These are phyloP conservation scores for Argyresthia goedartella DNA, from an alignment of 2,888 invertebrate genomes.

Conservation along the genomic window DNA sequence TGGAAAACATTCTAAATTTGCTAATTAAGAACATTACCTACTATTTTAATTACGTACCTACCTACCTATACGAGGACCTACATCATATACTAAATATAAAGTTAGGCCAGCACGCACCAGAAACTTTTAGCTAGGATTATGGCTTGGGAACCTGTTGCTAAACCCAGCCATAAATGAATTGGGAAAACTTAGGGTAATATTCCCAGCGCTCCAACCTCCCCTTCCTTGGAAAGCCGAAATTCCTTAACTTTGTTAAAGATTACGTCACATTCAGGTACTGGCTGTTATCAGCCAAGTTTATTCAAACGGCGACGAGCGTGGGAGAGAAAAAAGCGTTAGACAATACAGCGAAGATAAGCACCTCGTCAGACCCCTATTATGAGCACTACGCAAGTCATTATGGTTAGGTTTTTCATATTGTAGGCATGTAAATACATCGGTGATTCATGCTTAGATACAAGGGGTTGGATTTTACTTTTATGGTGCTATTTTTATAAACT, in stretches of 20 bases:
- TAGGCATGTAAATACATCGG: neutral
- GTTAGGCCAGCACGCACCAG: no score
- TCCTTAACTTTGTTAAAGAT: neutral
- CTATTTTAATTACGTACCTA: no score
- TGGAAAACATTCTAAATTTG: no score
- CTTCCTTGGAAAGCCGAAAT: neutral
- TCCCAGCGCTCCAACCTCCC: neutral
- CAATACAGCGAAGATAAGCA: constrained; percentile 62
- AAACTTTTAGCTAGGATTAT: no score
- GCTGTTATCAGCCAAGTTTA: constrained; percentile 42
- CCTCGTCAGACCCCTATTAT: constrained; percentile 57
- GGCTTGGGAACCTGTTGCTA: no score
- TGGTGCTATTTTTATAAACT: no score
- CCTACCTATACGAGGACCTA: no score
- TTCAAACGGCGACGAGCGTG: constrained; percentile 39
- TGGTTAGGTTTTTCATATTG: constrained; percentile 35
- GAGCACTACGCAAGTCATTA: constrained; percentile 53
- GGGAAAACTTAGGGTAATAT: neutral
- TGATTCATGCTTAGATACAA: neutral
- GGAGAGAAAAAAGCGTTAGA: constrained; percentile 67
- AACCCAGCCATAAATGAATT: no score
- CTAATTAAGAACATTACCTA: no score
- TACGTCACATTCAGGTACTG: constrained; percentile 17
- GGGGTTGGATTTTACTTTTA: no score
- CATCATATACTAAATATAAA: no score